These are phyloP conservation scores for Rosalia funebris DNA, from an alignment of 2,888 invertebrate genomes.

Conservation along the genomic window DNA sequence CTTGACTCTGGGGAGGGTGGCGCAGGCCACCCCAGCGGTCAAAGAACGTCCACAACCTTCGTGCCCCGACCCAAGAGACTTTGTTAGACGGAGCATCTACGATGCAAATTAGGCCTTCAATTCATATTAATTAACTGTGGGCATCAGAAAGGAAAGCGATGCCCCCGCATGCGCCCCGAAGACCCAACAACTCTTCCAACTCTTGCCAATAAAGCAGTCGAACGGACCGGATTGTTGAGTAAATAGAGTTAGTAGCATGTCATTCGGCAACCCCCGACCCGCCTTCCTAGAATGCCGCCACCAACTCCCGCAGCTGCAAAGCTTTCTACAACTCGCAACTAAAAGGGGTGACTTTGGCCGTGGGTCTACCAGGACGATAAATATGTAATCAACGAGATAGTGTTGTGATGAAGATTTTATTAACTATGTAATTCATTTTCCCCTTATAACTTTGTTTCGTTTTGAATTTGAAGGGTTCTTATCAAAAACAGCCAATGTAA, in stretches of 20 bases:
- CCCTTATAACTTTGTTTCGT: no score
- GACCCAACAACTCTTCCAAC: constrained; percentile 46
- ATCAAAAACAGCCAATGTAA: no score
- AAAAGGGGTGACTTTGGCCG: constrained; percentile 37
- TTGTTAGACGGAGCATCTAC: constrained; percentile 46
- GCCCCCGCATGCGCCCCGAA: constrained; percentile 54
- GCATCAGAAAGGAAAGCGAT: constrained; percentile 26
- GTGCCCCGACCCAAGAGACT: constrained; percentile 22
- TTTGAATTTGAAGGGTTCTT: no score
- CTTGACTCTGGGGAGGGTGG: no score
- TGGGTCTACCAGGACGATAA: constrained; percentile 32
- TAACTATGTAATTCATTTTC: no score
- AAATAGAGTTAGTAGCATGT: constrained; percentile 59
- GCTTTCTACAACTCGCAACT: constrained; percentile 36
- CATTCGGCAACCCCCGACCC: constrained; percentile 52
- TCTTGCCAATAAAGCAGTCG: constrained; percentile 58
- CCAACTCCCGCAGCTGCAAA: constrained; percentile 34
- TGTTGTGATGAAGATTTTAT: not conserved
- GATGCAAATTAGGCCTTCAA: constrained; percentile 59
- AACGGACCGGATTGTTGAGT: constrained; percentile 56
- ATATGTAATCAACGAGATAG: constrained; percentile 2
- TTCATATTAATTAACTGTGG: constrained; percentile 60
- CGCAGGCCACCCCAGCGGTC: no score
- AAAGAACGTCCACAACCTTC: not conserved
- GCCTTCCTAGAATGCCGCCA: constrained; percentile 26